Evolutionary conservation across 1,140 invertebrate genomes (phyloP).

Genomic region (Rhizoglyphus robini): DNA sequence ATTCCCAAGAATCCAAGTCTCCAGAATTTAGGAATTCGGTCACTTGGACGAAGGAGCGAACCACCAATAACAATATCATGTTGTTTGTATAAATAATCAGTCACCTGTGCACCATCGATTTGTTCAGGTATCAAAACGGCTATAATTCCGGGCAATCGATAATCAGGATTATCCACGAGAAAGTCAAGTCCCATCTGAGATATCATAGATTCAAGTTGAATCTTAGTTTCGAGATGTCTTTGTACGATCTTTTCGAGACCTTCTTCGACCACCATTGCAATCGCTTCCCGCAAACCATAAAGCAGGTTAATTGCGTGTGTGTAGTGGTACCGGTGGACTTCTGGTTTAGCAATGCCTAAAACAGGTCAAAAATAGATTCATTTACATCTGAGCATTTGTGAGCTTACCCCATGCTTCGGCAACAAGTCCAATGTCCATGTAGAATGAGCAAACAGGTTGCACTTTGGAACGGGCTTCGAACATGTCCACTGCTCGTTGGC

Average conservation of each 20-base stretch:
- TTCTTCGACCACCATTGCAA: constrained; percentile 56
- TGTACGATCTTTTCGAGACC: constrained; percentile 52
- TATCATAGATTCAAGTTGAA: constrained; percentile 32
- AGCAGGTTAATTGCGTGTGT: constrained; percentile 58
- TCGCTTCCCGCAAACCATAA: constrained; percentile 58
- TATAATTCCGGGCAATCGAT: constrained; percentile 59
- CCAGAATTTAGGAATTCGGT: constrained; percentile 55
- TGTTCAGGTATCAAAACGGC: constrained; percentile 53
- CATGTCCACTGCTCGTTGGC: constrained; percentile 55
- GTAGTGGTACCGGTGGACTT: constrained; percentile 49
- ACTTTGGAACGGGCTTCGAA: constrained; percentile 42
- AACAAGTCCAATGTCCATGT: constrained; percentile 43
- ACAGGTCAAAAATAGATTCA: constrained; percentile 17
- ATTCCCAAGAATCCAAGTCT: constrained; percentile 65
- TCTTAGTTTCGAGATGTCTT: constrained; percentile 46
- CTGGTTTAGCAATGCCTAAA: constrained; percentile 5
- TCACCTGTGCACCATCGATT: constrained; percentile 51
- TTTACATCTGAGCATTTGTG: too few relatives aligned
- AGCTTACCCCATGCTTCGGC: neutral
- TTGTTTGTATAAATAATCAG: constrained; percentile 37
- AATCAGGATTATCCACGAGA: constrained; percentile 49
- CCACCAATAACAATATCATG: constrained; percentile 60
- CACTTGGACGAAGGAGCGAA: constrained; percentile 46
- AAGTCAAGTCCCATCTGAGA: constrained; percentile 47
- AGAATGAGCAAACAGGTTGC: constrained; percentile 49